These are phyloP conservation scores for Cyclophora albipunctata DNA, from an alignment of 2,888 invertebrate genomes.

Conservation along the genomic window DNA sequence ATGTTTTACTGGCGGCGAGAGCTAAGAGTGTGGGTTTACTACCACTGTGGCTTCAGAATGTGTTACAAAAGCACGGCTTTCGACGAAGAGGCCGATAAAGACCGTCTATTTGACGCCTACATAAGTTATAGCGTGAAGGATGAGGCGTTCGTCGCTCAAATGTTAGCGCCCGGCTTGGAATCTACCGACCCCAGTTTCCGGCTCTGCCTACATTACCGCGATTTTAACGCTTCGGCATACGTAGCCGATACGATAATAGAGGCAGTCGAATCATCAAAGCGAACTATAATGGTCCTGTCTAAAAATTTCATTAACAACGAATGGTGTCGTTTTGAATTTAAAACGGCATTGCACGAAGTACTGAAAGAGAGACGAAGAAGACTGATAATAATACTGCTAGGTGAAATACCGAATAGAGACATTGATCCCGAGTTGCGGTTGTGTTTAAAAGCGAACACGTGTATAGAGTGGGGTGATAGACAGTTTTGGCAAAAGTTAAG, in stretches of 20 bases:
- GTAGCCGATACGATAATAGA: constrained; percentile 94
- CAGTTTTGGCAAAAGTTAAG: constrained; percentile 97
- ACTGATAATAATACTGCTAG: constrained; percentile 92
- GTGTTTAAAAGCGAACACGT: constrained; percentile 92
- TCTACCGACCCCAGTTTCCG: constrained; percentile 87
- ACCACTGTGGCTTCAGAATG: constrained; percentile 88
- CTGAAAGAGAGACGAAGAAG: constrained; percentile 89
- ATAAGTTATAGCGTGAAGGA: constrained; percentile 96
- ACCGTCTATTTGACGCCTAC: constrained; percentile 95
- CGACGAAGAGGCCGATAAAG: constrained; percentile 87
- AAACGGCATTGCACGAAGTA: constrained; percentile 93
- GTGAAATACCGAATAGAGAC: constrained; percentile 91
- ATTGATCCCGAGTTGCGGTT: constrained; percentile 92
- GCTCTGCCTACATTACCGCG: constrained; percentile 92
- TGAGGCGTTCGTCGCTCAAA: constrained; percentile 92
- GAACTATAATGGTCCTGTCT: constrained; percentile 92
- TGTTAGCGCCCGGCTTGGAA: constrained; percentile 91
- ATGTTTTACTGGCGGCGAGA: constrained; percentile 88
- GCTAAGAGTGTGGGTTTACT: constrained; percentile 89
- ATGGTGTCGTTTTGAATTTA: constrained; percentile 96
- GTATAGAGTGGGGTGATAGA: constrained; percentile 95
- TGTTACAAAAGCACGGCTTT: constrained; percentile 89
- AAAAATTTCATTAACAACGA: constrained; percentile 96
- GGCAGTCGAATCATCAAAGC: constrained; percentile 91
- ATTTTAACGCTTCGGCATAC: constrained; percentile 90